Conservation (phyloP, 2,888 invertebrate genomes). For the Lamellibrachia columna region DNA sequence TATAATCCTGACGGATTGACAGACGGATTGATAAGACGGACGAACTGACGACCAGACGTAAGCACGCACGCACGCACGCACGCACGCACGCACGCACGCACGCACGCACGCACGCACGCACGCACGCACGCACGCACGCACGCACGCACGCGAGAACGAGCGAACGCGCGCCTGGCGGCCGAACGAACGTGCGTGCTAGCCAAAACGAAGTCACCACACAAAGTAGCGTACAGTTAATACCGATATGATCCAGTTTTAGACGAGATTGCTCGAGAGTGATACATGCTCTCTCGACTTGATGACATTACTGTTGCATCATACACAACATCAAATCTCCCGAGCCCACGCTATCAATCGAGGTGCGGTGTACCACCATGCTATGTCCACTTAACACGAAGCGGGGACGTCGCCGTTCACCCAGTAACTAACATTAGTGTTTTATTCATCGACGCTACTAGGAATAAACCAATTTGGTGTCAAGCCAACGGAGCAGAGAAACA, state of each 20-base stretch:
- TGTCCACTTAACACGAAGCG: not conserved
- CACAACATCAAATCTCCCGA: not conserved
- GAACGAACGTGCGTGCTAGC: not conserved
- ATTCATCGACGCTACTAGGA: not conserved
- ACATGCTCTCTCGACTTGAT: not conserved
- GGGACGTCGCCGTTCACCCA: not conserved
- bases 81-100: too few species aligned
- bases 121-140: too few species aligned
- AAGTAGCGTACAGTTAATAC: not conserved
- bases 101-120: not conserved
- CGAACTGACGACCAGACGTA: too few species aligned
- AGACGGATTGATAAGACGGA: too few species aligned
- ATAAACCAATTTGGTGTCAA: not conserved
- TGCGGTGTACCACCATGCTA: not conserved
- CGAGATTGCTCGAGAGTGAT: not conserved
- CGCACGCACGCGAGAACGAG: not conserved
- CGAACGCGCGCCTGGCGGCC: not conserved
- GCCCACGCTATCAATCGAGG: not conserved
- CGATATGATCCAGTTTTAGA: not conserved
- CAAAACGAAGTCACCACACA: not conserved
- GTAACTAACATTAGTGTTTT: not conserved
- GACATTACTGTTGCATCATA: not conserved
- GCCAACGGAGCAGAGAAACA: not conserved
- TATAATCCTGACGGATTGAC: too few species aligned
- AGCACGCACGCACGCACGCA: not conserved